Percentiles rank a stretch among this genome's conserved stretches.
phyloP scores from a whole-genome alignment of 2,888 invertebrate species.

The Tortricodes alternella region DNA sequence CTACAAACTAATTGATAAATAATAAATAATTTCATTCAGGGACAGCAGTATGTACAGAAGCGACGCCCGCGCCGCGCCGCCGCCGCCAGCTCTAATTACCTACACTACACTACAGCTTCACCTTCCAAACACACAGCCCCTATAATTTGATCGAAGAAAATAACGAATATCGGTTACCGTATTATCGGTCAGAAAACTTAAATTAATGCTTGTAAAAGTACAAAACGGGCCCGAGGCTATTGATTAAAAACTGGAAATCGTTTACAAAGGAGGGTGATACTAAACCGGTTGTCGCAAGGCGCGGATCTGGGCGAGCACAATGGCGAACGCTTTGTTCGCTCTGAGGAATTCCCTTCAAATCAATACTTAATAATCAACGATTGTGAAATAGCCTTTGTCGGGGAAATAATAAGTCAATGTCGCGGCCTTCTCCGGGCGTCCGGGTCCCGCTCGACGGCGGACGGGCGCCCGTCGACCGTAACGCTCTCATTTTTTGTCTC shows the following conservation, averaged over 20 bases:
- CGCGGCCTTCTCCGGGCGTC: constrained; percentile 61
- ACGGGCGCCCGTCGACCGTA: constrained; percentile 59
- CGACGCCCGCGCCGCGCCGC: constrained; percentile 62
- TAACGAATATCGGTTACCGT: constrained; percentile 46
- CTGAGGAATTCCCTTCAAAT: constrained; percentile 54
- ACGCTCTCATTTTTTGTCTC: constrained; percentile 56
- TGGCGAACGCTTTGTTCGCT: constrained; percentile 49
- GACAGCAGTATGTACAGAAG: constrained; percentile 79
- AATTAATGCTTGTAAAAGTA: constrained; percentile 44
- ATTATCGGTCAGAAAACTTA: constrained; percentile 39
- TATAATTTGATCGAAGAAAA: constrained; percentile 42
- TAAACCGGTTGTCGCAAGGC: constrained; percentile 57
- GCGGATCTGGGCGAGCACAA: constrained; percentile 58
- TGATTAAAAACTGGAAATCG: constrained; percentile 50
- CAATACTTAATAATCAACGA: constrained; percentile 66
- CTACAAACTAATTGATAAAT: constrained; percentile 71
- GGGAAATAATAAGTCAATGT: constrained; percentile 65
- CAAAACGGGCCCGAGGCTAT: constrained; percentile 46
- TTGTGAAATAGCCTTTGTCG: constrained; percentile 67
- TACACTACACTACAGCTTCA: constrained; percentile 51
- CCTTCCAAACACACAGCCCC: constrained; percentile 59
- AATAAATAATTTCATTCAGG: constrained; percentile 75
- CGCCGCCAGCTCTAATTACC: constrained; percentile 46
- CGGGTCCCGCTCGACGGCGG: constrained; percentile 60
- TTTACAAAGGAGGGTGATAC: constrained; percentile 59